phyloP scores from a whole-genome alignment of 2,797 vertebrate genomes.

The Chiroxiphia lanceolata region DNA sequence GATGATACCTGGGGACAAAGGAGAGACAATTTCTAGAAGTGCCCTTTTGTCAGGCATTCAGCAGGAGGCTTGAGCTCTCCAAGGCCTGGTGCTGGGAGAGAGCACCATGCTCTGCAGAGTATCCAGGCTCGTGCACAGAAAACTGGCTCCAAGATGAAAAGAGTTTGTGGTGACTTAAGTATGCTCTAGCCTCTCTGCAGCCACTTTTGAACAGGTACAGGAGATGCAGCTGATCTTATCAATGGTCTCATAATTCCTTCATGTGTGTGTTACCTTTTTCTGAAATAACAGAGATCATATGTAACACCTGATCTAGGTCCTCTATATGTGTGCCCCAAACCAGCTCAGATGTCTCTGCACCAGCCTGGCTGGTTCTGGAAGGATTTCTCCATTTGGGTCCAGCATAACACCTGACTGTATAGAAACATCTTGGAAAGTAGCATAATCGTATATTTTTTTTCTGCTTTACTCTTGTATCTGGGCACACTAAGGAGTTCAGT shows the following conservation, averaged over 20 bases:
- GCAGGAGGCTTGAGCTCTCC: background rate
- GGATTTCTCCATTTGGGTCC: background rate
- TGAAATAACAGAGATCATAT: background rate
- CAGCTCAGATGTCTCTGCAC: background rate
- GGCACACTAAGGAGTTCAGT: background rate
- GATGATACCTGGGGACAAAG: background rate
- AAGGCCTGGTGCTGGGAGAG: background rate
- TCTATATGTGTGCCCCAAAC: background rate
- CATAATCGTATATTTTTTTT: background rate
- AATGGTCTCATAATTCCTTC: background rate
- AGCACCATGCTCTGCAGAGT: background rate
- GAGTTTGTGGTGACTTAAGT: background rate
- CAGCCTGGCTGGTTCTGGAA: background rate
- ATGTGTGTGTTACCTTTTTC: background rate
- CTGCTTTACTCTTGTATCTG: background rate
- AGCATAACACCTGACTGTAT: background rate
- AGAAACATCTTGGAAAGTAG: background rate
- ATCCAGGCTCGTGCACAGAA: accelerated
- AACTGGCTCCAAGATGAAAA: background rate
- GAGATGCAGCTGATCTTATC: background rate
- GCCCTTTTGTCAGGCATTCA: background rate
- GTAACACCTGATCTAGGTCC: background rate
- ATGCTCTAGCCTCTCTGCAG: background rate
- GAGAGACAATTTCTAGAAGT: background rate
- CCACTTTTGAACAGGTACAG: background rate